These are phyloP conservation scores for Listronotus oregonensis DNA, from an alignment of 1,140 invertebrate genomes.

Conservation along the genomic window DNA sequence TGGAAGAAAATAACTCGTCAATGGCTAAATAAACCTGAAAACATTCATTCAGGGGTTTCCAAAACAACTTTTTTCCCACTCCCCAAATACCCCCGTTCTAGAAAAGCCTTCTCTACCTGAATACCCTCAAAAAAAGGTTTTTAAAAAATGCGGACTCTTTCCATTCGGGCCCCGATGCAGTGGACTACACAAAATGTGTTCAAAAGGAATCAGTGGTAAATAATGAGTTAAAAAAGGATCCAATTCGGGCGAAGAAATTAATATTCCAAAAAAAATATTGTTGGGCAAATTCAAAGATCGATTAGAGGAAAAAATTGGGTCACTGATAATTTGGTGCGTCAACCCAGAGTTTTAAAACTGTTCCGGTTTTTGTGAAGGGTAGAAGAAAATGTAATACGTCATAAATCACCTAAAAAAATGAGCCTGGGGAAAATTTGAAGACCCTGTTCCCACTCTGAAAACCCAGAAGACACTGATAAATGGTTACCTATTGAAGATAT, in stretches of 20 bases:
- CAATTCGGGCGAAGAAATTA: slow-evolving; percentile 9
- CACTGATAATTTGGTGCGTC: background rate
- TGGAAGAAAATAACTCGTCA: slow-evolving; percentile 49
- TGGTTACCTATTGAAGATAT: slow-evolving; percentile 11
- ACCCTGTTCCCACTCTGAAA: slow-evolving; percentile 6
- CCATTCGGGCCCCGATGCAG: too few species aligned
- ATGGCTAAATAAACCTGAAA: slow-evolving; percentile 36
- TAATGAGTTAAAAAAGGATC: slow-evolving; percentile 1
- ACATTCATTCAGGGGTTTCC: slow-evolving; percentile 17
- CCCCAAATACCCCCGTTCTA: slow-evolving; percentile 28
- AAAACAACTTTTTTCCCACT: slow-evolving; percentile 28
- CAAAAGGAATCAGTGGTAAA: too few species aligned
- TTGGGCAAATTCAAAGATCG: background rate
- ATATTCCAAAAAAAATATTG: slow-evolving; percentile 1
- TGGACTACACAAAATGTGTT: too few species aligned
- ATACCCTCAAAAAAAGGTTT: slow-evolving; percentile 50
- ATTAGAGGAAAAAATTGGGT: background rate
- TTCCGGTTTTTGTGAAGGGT: slow-evolving; percentile 1
- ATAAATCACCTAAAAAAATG: background rate
- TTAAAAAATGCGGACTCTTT: slow-evolving; percentile 43
- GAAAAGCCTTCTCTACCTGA: slow-evolving; percentile 3
- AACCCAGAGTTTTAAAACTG: slow-evolving; percentile 7
- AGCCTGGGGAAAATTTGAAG: background rate
- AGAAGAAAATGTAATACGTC: slow-evolving; percentile 4
- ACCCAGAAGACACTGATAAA: slow-evolving; percentile 1